Conservation (phyloP, 2,113 vertebrate species). For the Mixornis gularis region DNA sequence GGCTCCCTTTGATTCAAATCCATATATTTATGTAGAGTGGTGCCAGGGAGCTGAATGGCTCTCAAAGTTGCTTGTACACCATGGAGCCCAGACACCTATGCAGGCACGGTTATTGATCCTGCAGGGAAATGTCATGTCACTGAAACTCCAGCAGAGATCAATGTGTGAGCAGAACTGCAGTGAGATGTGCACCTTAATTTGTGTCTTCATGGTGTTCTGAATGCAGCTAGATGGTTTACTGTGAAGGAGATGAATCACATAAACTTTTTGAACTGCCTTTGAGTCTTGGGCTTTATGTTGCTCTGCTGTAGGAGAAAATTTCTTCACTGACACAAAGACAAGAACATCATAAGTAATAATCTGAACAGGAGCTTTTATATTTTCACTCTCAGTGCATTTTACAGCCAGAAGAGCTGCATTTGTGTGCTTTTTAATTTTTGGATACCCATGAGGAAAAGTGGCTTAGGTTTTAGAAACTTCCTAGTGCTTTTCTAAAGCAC, state of each 20-base stretch:
- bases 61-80: not conserved
- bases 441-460: not conserved
- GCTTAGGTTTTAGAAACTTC: not conserved
- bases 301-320: not conserved
- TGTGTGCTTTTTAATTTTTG: not conserved
- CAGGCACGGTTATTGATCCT: not conserved
- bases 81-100: not conserved
- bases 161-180: not conserved
- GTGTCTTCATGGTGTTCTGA: not conserved
- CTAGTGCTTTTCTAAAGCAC: not conserved
- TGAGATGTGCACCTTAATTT: not conserved
- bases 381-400: not conserved
- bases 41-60: not conserved
- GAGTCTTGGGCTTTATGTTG: not conserved
- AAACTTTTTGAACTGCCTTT: not conserved
- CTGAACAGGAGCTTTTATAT: not conserved
- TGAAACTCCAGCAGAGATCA: conserved; percentile 21
- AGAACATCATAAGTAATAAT: not conserved
- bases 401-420: not conserved
- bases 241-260: not conserved
- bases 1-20: not conserved
- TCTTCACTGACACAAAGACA: not conserved
- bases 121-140: not conserved
- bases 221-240: not conserved
- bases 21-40: not conserved